A percentile compares a stretch with the other conserved stretches of the same genome.
phyloP scores from a whole-genome alignment of 2,797 vertebrate species.

The Muraenolepis orangiensis region DNA sequence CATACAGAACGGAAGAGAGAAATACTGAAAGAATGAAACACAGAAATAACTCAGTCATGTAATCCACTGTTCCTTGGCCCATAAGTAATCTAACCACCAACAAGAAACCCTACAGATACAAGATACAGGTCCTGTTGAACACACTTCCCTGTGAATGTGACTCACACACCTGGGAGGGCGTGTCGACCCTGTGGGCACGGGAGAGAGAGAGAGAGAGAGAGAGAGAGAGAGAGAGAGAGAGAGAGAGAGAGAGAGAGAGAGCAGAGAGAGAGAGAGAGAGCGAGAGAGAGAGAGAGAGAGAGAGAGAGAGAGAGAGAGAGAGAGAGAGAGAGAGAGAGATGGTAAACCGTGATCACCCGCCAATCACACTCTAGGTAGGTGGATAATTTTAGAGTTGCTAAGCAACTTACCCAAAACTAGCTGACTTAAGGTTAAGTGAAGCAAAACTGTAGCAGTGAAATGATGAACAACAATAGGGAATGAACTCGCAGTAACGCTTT shows the following conservation, averaged over 20 bases:
- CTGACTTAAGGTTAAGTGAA: neutral
- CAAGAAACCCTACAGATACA: too few species aligned
- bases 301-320: too few species aligned
- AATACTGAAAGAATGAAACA: constrained; percentile 16
- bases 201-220: too few species aligned
- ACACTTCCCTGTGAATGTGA: neutral
- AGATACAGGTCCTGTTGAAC: too few species aligned
- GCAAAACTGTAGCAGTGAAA: neutral
- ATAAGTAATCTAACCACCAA: too few species aligned
- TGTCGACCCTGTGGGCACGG: too few species aligned
- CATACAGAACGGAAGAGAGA: neutral
- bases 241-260: neutral
- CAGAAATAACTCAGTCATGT: too few species aligned
- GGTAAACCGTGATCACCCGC: neutral
- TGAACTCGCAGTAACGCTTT: neutral
- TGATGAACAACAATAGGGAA: neutral
- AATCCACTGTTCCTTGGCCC: too few species aligned
- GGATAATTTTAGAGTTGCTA: neutral
- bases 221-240: too few species aligned
- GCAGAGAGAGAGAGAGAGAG: neutral
- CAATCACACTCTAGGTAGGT: neutral
- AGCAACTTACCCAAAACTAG: neutral
- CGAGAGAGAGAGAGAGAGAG: too few species aligned
- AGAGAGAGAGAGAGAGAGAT: neutral
- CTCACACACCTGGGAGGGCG: neutral